Conservation (phyloP, 2,113 vertebrate genomes). For the Gadus macrocephalus region DNA sequence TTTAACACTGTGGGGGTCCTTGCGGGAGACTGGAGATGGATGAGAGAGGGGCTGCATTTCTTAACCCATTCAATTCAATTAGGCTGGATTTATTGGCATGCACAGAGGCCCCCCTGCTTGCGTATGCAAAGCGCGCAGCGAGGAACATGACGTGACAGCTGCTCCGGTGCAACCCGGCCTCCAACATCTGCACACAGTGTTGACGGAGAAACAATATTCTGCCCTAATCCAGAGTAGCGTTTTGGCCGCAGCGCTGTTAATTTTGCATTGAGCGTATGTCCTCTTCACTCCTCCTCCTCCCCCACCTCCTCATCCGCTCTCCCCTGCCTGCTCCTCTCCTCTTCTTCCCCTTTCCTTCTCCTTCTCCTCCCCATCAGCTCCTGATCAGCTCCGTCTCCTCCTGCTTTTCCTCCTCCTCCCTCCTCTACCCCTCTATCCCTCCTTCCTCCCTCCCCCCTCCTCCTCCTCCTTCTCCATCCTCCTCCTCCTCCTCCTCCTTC, state of each 20-base stretch:
- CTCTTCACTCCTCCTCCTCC: too few relatives aligned
- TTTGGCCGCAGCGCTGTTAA: too few relatives aligned
- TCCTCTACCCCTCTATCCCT: too few relatives aligned
- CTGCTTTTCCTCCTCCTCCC: not conserved
- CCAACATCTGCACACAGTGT: conserved; percentile 41
- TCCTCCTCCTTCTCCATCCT: too few relatives aligned
- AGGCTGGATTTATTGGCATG: conserved; percentile 48
- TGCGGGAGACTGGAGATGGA: conserved; percentile 35
- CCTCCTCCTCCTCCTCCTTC: not conserved
- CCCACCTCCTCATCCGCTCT: too few relatives aligned
- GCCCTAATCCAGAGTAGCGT: too few relatives aligned
- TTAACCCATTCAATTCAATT: conserved; percentile 61
- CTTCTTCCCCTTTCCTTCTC: not conserved
- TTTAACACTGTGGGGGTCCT: conserved; percentile 17
- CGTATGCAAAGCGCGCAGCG: conserved; percentile 59
- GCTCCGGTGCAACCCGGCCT: conserved; percentile 13
- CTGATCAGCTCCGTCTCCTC: too few relatives aligned
- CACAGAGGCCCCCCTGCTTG: conserved; percentile 52
- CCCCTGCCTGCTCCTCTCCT: not conserved
- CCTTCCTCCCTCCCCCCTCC: not conserved
- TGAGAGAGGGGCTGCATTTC: conserved; percentile 38
- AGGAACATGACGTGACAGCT: conserved; percentile 30
- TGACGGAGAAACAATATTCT: not conserved
- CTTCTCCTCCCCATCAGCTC: not conserved
- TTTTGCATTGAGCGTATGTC: too few relatives aligned